Evolutionary conservation across 2,888 invertebrate species (phyloP).

Genomic region (Therioaphis trifolii): DNA sequence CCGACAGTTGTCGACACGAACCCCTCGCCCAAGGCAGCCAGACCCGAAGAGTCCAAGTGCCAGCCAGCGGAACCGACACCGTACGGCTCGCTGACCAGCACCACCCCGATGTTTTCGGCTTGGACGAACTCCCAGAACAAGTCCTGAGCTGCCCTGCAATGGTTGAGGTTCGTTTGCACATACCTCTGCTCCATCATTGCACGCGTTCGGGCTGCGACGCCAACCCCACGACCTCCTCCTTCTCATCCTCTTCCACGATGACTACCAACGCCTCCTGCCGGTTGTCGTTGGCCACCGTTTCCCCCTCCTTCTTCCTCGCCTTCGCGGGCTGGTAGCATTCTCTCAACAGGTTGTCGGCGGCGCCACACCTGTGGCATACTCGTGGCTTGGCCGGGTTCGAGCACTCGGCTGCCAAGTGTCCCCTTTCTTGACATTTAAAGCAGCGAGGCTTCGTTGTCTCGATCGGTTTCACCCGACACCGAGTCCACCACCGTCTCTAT

Average conservation of each 20-base stretch:
- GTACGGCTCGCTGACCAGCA: too few species aligned
- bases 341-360: too few species aligned
- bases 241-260: too few species aligned
- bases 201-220: background rate
- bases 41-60: background rate
- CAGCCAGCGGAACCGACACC: background rate
- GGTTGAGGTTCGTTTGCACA: background rate
- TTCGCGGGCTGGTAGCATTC: too few species aligned
- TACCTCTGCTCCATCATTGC: background rate
- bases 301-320: background rate
- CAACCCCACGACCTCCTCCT: background rate
- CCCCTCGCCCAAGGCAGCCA: background rate
- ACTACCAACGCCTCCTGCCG: too few species aligned
- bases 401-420: background rate
- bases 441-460: background rate
- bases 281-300: background rate
- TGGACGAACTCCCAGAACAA: too few species aligned
- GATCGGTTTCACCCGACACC: background rate
- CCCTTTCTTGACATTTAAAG: background rate
- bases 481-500: background rate
- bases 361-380: too few species aligned
- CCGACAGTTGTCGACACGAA: background rate
- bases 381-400: too few species aligned
- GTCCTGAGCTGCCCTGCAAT: background rate
- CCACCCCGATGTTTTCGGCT: too few species aligned